phyloP scores from a whole-genome alignment of 2,113 vertebrate genomes.

The Muntiacus reevesi region DNA sequence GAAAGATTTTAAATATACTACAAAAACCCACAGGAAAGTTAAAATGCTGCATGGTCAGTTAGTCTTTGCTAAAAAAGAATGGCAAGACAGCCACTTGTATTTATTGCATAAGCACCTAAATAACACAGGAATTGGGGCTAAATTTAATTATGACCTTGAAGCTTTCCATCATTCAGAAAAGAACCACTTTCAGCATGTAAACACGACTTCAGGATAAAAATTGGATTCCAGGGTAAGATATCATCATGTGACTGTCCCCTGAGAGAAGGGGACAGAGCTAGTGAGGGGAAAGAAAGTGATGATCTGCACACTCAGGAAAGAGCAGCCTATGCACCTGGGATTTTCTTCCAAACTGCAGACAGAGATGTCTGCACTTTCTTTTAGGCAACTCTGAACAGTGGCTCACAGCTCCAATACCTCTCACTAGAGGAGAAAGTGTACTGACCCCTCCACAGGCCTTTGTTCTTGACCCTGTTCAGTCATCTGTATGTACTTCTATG shows the following conservation, averaged over 20 bases:
- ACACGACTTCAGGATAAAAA: not conserved
- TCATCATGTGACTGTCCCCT: not conserved
- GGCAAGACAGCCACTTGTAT: not conserved
- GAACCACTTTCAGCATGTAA: not conserved
- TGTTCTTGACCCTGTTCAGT: not conserved
- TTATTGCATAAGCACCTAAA: not conserved
- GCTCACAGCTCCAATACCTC: not conserved
- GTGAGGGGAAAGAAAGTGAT: not conserved
- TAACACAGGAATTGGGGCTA: not conserved
- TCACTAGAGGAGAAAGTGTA: not conserved
- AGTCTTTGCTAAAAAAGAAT: not conserved
- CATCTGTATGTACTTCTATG: not conserved
- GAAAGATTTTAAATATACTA: not conserved
- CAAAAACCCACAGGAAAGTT: not conserved
- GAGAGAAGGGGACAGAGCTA: not conserved
- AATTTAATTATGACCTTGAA: conserved; percentile 1
- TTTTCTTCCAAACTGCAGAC: conserved; percentile 28
- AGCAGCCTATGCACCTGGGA: not conserved
- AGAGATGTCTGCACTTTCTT: not conserved
- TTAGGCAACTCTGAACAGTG: not conserved
- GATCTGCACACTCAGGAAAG: conserved; percentile 25
- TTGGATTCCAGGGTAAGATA: conserved; percentile 1
- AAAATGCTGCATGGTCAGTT: not conserved
- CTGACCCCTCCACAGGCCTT: not conserved
- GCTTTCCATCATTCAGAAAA: not conserved